Conservation (phyloP, 2,888 invertebrate genomes). For the Alloscopus bannaensis region DNA sequence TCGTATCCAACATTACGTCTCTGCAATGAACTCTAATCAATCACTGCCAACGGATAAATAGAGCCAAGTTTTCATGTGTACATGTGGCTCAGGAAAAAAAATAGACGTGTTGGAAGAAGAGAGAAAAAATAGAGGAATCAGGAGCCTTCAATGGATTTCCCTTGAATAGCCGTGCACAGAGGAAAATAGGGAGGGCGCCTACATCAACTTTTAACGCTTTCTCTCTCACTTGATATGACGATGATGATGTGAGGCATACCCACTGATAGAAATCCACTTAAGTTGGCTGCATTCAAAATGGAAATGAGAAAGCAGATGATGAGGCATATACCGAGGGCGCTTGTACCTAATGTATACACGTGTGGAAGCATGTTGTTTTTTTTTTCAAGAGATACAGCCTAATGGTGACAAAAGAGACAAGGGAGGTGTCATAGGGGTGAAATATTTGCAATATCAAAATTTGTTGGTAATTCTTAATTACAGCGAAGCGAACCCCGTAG, state of each 20-base stretch:
- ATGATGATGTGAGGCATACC: slow-evolving; percentile 23
- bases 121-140: slow-evolving; percentile 47
- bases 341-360: no score
- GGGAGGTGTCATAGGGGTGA: no score
- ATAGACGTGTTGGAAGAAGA: neutral
- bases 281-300: slow-evolving; percentile 22
- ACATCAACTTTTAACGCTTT: no score
- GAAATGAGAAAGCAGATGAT: no score
- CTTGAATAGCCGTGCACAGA: neutral
- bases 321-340: no score
- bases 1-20: slow-evolving; percentile 37
- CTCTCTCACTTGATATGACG: neutral
- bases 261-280: slow-evolving; percentile 56
- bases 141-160: slow-evolving; percentile 47
- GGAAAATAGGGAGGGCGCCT: no score
- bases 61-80: slow-evolving; percentile 39
- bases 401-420: neutral
- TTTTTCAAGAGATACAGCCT: no score
- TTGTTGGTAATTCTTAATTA: no score
- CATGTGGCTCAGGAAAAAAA: slow-evolving; percentile 21
- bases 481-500: no score
- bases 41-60: slow-evolving; percentile 64
- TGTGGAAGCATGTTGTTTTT: no score
- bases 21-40: slow-evolving; percentile 62
- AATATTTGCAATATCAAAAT: no score